These are phyloP conservation scores for Conus betulinus DNA, from an alignment of 1,140 invertebrate species.

Conservation along the genomic window DNA sequence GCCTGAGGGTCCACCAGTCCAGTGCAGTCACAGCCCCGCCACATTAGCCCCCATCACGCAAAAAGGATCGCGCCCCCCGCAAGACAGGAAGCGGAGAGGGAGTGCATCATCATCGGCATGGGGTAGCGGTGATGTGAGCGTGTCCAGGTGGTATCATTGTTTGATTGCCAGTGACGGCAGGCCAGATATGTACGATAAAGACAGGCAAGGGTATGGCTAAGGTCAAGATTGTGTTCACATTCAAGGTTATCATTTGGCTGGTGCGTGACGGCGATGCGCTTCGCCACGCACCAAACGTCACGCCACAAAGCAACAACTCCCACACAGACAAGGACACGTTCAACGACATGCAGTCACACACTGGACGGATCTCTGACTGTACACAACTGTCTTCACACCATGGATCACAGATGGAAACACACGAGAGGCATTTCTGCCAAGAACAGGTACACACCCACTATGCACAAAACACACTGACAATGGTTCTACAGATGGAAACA, in stretches of 20 bases:
- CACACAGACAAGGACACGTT: too few species aligned
- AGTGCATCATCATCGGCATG: background rate
- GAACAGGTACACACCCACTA: too few species aligned
- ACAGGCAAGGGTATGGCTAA: conserved; percentile 38
- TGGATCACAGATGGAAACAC: too few species aligned
- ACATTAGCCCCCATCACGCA: conserved; percentile 25
- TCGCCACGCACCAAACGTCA: background rate
- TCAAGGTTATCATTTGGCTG: background rate
- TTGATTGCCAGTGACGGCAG: conserved; percentile 31
- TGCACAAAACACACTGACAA: too few species aligned
- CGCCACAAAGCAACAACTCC: too few species aligned
- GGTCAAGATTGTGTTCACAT: conserved; percentile 33
- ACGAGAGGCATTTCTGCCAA: too few species aligned
- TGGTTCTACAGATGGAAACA: too few species aligned
- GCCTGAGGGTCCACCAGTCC: conserved; percentile 35
- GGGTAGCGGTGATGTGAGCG: background rate
- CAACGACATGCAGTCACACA: too few species aligned
- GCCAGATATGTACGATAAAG: conserved; percentile 37
- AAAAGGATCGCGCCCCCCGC: conserved; percentile 38
- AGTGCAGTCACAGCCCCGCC: conserved; percentile 42
- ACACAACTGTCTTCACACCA: too few species aligned
- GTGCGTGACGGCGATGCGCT: background rate
- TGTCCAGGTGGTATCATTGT: conserved; percentile 26
- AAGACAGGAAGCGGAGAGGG: background rate
- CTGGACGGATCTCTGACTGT: background rate